Conservation (phyloP, 1,140 invertebrate genomes). For the Lamellibrachia luymesi region DNA sequence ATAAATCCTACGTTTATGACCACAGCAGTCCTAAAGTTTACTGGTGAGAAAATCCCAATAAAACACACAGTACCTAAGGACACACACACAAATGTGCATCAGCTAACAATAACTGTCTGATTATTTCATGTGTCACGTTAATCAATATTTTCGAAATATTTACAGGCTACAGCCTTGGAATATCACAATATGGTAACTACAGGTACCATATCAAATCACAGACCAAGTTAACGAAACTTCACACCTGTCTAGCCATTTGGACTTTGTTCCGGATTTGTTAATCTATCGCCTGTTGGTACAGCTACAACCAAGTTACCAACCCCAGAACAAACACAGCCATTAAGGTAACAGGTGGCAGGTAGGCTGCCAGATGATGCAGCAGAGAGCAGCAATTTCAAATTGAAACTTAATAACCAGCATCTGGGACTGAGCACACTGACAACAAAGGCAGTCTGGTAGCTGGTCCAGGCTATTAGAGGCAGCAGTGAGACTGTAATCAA, state of each 20-base stretch:
- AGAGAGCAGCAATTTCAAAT: neutral
- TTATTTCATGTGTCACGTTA: neutral
- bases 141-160: neutral
- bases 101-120: neutral
- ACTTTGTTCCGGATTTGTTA: neutral
- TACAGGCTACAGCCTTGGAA: neutral
- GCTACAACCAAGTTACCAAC: neutral
- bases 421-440: neutral
- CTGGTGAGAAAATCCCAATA: neutral
- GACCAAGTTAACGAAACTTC: neutral
- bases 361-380: neutral
- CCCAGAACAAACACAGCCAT: neutral
- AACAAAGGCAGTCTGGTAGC: neutral
- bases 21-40: neutral
- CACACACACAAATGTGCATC: neutral
- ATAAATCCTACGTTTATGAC: neutral
- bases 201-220: neutral
- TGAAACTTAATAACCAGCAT: neutral
- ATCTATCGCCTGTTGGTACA: neutral
- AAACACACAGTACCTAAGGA: neutral
- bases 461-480: neutral
- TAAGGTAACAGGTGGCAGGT: neutral
- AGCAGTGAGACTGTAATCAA: neutral
- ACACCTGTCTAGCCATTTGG: neutral
- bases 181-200: neutral